Evolutionary conservation across 2,113 vertebrate species (phyloP).

Genomic region (Poeciliopsis occidentalis): DNA sequence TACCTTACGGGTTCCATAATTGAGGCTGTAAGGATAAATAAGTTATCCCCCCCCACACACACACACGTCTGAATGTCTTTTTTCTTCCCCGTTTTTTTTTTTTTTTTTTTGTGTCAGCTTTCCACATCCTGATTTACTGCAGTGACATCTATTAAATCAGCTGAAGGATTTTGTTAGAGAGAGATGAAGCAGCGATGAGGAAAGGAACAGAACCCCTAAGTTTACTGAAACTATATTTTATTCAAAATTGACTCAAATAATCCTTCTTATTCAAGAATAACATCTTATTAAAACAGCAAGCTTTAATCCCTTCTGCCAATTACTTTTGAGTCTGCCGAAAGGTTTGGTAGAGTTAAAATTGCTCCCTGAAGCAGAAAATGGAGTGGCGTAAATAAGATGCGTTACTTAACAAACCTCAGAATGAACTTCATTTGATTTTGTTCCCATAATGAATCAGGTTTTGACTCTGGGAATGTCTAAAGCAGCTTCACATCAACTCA

Average conservation of each 20-base stretch:
- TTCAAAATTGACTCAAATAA: constrained; percentile 9
- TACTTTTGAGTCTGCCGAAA: constrained; percentile 11
- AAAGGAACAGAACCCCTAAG: not conserved
- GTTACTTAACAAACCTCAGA: not conserved
- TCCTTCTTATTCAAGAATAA: constrained; percentile 11
- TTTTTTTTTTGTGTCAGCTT: not conserved
- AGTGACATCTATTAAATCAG: constrained; percentile 16
- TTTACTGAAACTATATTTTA: not conserved
- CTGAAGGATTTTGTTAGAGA: constrained; percentile 11
- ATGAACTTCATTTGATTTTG: not conserved
- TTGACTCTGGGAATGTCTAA: not conserved
- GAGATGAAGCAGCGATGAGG: constrained; percentile 8
- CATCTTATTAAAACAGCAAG: constrained; percentile 42
- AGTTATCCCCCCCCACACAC: constrained; percentile 8
- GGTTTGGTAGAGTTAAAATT: constrained; percentile 22
- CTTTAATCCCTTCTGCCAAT: constrained; percentile 13
- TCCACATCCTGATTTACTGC: constrained; percentile 5
- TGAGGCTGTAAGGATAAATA: constrained; percentile 34
- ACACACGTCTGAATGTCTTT: constrained; percentile 8
- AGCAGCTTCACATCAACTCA: not conserved
- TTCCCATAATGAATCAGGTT: not conserved
- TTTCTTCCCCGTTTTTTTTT: not conserved
- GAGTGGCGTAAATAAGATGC: not conserved
- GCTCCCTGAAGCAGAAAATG: not conserved
- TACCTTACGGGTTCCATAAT: constrained; percentile 32